Evolutionary conservation across 1,140 invertebrate species (phyloP).

Genomic region (Papilio helenus): DNA sequence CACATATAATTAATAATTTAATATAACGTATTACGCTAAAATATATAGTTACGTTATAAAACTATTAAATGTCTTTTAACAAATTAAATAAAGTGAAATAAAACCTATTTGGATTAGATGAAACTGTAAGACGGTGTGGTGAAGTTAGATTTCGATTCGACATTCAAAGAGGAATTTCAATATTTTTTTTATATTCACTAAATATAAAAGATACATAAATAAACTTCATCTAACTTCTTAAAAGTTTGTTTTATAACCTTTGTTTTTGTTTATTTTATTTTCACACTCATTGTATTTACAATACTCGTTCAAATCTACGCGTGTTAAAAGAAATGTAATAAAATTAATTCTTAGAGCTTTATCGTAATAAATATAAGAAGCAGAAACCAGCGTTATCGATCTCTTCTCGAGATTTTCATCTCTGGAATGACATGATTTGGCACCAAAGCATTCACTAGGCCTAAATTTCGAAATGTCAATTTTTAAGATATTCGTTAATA

Average conservation of each 20-base stretch:
- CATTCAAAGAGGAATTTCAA: too few relatives aligned
- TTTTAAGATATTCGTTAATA: slow-evolving; percentile 5
- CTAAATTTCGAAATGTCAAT: slow-evolving; percentile 1
- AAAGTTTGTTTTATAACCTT: not conserved
- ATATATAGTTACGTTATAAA: too few relatives aligned
- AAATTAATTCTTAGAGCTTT: not conserved
- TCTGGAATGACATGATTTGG: slow-evolving; percentile 6
- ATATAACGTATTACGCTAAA: too few relatives aligned
- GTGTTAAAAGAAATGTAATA: not conserved
- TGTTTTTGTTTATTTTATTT: slow-evolving; percentile 4
- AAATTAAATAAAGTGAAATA: too few relatives aligned
- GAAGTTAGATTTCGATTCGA: too few relatives aligned
- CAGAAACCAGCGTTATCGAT: slow-evolving; percentile 7
- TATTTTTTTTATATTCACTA: too few relatives aligned
- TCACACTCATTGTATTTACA: not conserved
- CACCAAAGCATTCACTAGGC: slow-evolving; percentile 15
- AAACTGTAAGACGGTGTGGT: too few relatives aligned
- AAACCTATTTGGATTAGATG: too few relatives aligned
- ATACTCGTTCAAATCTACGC: not conserved
- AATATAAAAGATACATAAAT: too few relatives aligned
- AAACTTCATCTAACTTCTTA: not conserved
- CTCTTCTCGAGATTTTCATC: slow-evolving; percentile 19
- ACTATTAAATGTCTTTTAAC: too few relatives aligned
- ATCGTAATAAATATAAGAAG: not conserved
- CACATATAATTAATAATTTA: too few relatives aligned